A percentile compares a stretch with the other conserved stretches of the same genome.
Evolutionary conservation across 1,140 invertebrate species (phyloP).

Genomic region (Aphis craccivora): DNA sequence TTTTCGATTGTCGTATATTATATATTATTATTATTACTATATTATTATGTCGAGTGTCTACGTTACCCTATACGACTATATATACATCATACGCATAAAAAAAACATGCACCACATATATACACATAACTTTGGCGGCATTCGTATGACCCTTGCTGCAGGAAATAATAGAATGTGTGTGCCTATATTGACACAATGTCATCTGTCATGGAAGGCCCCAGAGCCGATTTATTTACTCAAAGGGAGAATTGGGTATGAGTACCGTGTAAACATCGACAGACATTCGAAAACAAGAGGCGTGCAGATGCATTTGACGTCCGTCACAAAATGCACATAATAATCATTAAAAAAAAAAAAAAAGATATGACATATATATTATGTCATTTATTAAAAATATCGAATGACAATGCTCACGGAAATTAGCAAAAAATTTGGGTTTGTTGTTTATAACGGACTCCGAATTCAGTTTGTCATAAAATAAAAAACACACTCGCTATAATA

Average conservation of each 20-base stretch:
- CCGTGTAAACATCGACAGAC: conserved; percentile 57
- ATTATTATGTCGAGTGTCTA: neutral
- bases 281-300: conserved; percentile 56
- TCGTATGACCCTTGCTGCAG: conserved; percentile 45
- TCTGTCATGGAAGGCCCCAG: conserved; percentile 42
- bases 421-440: neutral
- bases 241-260: conserved; percentile 56
- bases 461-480: neutral
- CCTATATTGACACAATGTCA: conserved; percentile 55
- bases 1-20: neutral
- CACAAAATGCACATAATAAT: conserved; percentile 39
- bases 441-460: neutral
- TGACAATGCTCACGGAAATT: conserved; percentile 20
- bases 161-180: conserved; percentile 46
- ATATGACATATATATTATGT: neutral
- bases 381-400: neutral
- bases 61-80: neutral
- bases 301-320: conserved; percentile 57
- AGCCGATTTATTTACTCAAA: conserved; percentile 58
- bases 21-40: conserved; percentile 3
- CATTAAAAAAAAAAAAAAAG: conserved; percentile 27
- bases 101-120: neutral
- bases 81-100: neutral
- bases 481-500: neutral
- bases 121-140: conserved; percentile 47